These are phyloP conservation scores for Holotrichia oblita DNA, from an alignment of 1,140 invertebrate genomes.

Conservation along the genomic window DNA sequence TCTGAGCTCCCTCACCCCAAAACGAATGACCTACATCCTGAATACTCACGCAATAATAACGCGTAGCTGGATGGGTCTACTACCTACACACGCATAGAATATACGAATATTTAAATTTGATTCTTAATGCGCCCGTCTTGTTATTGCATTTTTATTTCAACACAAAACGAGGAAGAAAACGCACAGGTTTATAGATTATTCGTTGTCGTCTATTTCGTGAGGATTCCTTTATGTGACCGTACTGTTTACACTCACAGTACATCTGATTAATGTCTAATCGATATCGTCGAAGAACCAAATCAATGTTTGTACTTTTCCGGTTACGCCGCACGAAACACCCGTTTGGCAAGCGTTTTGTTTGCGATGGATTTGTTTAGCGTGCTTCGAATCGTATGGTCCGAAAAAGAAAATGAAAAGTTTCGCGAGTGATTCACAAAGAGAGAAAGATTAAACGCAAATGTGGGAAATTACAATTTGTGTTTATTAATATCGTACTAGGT, in stretches of 20 bases:
- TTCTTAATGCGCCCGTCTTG: too few relatives aligned
- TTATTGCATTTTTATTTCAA: too few relatives aligned
- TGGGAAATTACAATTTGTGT: not conserved
- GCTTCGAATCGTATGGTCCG: not conserved
- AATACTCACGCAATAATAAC: conserved; percentile 8
- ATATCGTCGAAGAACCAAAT: conserved; percentile 35
- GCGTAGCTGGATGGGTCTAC: not conserved
- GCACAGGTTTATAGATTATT: not conserved
- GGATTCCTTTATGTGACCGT: not conserved
- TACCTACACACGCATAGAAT: too few relatives aligned
- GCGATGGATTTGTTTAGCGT: conserved; percentile 28
- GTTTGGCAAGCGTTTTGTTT: conserved; percentile 13
- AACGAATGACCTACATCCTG: conserved; percentile 23
- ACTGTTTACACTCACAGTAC: conserved; percentile 15
- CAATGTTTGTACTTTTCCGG: conserved; percentile 36
- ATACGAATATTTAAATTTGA: too few relatives aligned
- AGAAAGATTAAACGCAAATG: not conserved
- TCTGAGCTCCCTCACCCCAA: not conserved
- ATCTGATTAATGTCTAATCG: conserved; percentile 31
- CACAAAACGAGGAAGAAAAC: too few relatives aligned
- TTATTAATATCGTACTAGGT: not conserved
- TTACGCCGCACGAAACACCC: conserved; percentile 27
- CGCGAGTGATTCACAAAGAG: not conserved
- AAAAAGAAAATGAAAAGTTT: conserved; percentile 7
- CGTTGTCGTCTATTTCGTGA: conserved; percentile 1